Base-by-base conservation (phyloP, 2,113 vertebrate genomes). In the Thalassarche chlororhynchos region DNA sequence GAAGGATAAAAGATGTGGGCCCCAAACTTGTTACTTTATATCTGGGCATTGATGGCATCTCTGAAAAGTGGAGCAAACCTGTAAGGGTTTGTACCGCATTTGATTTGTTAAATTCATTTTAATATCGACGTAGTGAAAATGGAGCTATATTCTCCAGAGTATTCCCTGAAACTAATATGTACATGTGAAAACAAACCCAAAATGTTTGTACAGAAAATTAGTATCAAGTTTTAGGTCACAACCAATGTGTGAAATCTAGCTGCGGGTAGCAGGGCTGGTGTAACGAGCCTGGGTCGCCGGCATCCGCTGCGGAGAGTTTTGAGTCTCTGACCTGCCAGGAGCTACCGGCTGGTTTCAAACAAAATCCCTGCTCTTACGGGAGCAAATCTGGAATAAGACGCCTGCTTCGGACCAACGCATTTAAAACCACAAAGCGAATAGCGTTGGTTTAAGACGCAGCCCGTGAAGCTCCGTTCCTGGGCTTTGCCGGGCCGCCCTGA, bases 361-460 rank as follows among this genome's bases (percentile, higher is more conserved):
- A 0, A 6, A 2, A 5, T 3, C 49, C 26, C 16, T 5, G 28
- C 69, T 29, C 15, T 14, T 8, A 4, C 12, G n/a, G 40, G 52
- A 38, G 60, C 75, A 0, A 4, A 2, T 5, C 52, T 0, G 54
- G 54, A 34, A 7, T 6, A 3, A 8, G 10, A 8, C 10, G 57
- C 34, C 24, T 1, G 52, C 16, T 26, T 16, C 4, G 52, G 81
- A 26, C 9, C 23, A 5, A 4, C 10, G 44, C 65, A 1, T 52
- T 17, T 6, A 11, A 17, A 25, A 9, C 13, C 8, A 4, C 14
- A 3, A 17, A 5, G 51, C 14, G 44, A 25, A 11, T 11, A 8
- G 14, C 24, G 17, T 5, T 3, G 75, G 24, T 15, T 20, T 9
- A 6, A 25, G 36, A 5, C 10, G 66, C n/a, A 19, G 31, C n/a